Evolutionary conservation across 1,140 invertebrate species (phyloP), one percentile per base, ranked within the genome.

Genomic region (Tetramorium alpestre): DNA sequence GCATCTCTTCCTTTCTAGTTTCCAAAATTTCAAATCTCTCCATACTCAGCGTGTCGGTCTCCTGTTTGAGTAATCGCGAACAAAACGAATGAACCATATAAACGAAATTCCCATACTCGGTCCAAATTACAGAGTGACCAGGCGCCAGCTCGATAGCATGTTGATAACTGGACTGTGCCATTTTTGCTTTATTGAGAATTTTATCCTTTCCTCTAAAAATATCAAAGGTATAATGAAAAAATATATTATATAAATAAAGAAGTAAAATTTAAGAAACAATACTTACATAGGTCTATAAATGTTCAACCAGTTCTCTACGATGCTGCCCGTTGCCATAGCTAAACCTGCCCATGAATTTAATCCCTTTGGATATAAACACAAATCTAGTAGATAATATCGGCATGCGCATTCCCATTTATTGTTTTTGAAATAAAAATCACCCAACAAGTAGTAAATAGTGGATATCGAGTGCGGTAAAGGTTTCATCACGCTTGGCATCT

Each of bases 281-380:
- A 92, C 93, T 93, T 70, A 94, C 92, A 96, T 96, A 38, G 96
- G 96, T 87, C 96, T 96, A 87, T 96, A 97, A 58, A 97, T 98
- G 93, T 98, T 99, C 0, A 99, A 94, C 94, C 97, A 97, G 18
- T 97, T 97, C 92, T 99, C 98, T 65, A 99, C 96, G 92, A 97
- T 96, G 86, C 97, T 97, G 41, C 96, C 97, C 90, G 97, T 97
- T 3, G 98, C 97, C 82, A 99, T 96, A 0, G 98, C 98, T 93
- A 99, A 96, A 22, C 97, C 97, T 8, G 98, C 98, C 99, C 99
- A 99, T 0, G 99, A 98, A 95, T 99, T 98, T 65, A 99, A 96
- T 65, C 98, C 96, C 67, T 96, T 95, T 10, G 97, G 97, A 94
- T 98, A 98, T 33, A 98, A 95, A 80, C 97, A 97, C 0, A 99